These are phyloP conservation scores for Trochalopteron elliotii DNA, from an alignment of 2,113 vertebrate species.

Conservation along the genomic window DNA sequence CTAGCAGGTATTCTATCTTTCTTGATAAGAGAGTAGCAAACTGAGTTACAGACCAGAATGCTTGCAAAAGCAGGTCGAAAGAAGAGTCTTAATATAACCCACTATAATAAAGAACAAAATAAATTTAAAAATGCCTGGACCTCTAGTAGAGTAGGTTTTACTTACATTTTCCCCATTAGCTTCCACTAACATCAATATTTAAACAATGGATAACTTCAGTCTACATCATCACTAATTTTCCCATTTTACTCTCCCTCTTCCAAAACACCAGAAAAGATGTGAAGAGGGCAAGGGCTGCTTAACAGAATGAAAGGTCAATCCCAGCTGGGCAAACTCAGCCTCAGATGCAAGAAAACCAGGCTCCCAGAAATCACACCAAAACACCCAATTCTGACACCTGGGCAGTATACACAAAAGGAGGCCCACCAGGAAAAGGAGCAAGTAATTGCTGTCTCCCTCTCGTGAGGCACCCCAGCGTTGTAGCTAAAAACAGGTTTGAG, in stretches of 20 bases:
- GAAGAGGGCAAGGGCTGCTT: not conserved
- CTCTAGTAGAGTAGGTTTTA: not conserved
- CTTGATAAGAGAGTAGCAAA: not conserved
- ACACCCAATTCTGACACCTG: not conserved
- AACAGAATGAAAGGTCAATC: not conserved
- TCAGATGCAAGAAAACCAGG: not conserved
- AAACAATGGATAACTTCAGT: not conserved
- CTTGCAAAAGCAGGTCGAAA: not conserved
- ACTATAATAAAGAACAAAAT: not conserved
- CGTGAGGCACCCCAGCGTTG: not conserved
- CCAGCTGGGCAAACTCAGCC: not conserved
- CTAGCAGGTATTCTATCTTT: not conserved
- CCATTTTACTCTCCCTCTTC: not conserved
- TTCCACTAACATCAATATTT: not conserved
- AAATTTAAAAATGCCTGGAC: not conserved
- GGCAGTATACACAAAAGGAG: not conserved
- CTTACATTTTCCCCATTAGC: not conserved
- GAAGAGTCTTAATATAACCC: not conserved
- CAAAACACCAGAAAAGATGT: not conserved
- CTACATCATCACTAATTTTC: not conserved
- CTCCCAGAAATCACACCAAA: not conserved
- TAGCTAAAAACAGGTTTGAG: not conserved
- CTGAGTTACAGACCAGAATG: not conserved
- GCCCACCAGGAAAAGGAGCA: not conserved
- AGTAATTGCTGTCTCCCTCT: not conserved